Base-by-base conservation (phyloP, 1,140 invertebrate genomes). In the Heliconius congener region DNA sequence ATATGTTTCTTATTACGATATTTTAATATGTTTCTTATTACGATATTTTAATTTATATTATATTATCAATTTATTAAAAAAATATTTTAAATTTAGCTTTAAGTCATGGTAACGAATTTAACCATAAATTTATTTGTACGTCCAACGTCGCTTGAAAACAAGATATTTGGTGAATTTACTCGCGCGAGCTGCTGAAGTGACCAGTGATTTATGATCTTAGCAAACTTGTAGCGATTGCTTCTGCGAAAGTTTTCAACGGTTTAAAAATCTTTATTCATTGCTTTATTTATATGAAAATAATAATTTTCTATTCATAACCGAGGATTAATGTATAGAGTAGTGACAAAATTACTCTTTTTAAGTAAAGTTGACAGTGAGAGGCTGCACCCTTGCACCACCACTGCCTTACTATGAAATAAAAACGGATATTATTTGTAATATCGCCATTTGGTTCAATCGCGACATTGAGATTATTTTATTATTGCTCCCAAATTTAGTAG, bases 121-220 rank as follows among this genome's bases (percentile, higher is more conserved):
- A 50, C 66, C 71, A 79, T 79, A 79, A 79, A 79, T 79, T 79
- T 76, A 79, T 76, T 76, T 75, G 73, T 75, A 73, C 73, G 78
- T 79, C 66, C 78, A 75, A 74, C 77, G 77, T 57, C n/a, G 78
- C 78, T 79, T 57, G 78, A 71, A 79, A 79, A 60, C 73, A 74
- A 66, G 73, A 74, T 79, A 75, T 79, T 79, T 74, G 73, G 78
- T 39, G 73, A 79, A 73, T 79, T 79, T 74, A 75, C 78, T 79
- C 73, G 78, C 37, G 78, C 60, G 46, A 79, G 74, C n/a, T 66
- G 73, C 78, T 79, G 78, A 71, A 79, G 74, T 79, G 78, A 79
- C 78, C 78, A 79, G 78, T 60, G 78, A 79, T 79, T 79, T 79
- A 79, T 75, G 30, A 16, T 46, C 66, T 75, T 71, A 66, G 57